Percentiles rank a stretch among this genome's conserved stretches.
Conservation (phyloP, 2,113 vertebrate genomes). For the Phylloscopus whistleri region DNA sequence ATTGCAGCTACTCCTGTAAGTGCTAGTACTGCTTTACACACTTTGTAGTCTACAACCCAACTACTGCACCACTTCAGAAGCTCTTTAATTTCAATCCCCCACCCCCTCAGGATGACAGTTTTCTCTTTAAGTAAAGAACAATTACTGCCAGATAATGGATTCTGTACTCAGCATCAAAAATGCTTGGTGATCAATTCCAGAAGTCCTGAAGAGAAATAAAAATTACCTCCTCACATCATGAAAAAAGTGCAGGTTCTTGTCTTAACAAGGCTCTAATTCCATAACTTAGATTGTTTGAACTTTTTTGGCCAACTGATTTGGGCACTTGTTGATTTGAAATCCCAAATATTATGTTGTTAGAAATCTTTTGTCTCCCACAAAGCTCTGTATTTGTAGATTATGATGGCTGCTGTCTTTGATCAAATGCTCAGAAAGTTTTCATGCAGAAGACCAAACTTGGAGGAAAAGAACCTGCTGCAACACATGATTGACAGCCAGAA, state of each 20-base stretch:
- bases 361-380: background rate
- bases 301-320: background rate
- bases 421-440: background rate
- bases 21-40: background rate
- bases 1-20: background rate
- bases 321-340: background rate
- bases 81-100: background rate
- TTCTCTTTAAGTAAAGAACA: background rate
- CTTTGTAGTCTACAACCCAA: background rate
- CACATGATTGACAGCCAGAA: background rate
- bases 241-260: background rate
- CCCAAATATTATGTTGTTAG: background rate
- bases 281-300: background rate
- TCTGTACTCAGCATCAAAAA: background rate
- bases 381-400: background rate
- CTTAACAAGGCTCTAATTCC: background rate
- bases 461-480: background rate
- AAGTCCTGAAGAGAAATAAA: background rate
- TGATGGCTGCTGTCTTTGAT: background rate
- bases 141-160: background rate
- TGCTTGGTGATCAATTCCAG: background rate
- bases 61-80: background rate
- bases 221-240: background rate
- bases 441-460: background rate
- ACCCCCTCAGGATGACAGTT: background rate